These are phyloP conservation scores for Xenops minutus DNA, from an alignment of 2,797 vertebrate genomes.

Conservation along the genomic window DNA sequence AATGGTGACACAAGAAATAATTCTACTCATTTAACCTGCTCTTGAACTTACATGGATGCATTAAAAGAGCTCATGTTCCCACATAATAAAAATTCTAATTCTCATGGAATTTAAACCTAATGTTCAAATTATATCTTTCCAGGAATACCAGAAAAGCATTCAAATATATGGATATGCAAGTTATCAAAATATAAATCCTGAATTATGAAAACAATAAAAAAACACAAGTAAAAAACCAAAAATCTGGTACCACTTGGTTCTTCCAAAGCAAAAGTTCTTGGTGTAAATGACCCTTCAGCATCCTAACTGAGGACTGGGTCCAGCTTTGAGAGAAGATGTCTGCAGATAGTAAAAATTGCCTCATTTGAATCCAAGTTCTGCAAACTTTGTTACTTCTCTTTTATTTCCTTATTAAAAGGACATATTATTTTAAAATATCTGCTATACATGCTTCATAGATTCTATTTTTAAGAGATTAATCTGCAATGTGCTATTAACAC, in stretches of 20 bases:
- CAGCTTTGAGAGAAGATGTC: background rate
- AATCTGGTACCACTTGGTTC: background rate
- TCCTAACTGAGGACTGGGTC: background rate
- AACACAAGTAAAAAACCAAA: fast-evolving
- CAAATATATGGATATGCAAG: background rate
- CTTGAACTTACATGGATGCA: background rate
- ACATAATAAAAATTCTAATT: background rate
- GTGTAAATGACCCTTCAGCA: background rate
- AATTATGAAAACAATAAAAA: background rate
- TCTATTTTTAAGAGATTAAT: background rate
- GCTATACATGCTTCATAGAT: background rate
- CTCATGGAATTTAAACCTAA: background rate
- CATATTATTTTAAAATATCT: background rate
- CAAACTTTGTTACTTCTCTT: fast-evolving
- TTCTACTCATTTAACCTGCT: background rate
- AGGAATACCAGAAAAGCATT: background rate
- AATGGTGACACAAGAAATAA: background rate
- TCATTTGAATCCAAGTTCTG: background rate
- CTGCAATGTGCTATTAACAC: background rate
- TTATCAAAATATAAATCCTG: background rate
- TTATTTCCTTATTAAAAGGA: background rate
- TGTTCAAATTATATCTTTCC: background rate
- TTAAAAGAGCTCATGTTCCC: background rate
- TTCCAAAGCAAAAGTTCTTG: background rate
- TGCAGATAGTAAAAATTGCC: background rate